Conservation (phyloP, 2,113 vertebrate species). For the Scatophagus argus region DNA sequence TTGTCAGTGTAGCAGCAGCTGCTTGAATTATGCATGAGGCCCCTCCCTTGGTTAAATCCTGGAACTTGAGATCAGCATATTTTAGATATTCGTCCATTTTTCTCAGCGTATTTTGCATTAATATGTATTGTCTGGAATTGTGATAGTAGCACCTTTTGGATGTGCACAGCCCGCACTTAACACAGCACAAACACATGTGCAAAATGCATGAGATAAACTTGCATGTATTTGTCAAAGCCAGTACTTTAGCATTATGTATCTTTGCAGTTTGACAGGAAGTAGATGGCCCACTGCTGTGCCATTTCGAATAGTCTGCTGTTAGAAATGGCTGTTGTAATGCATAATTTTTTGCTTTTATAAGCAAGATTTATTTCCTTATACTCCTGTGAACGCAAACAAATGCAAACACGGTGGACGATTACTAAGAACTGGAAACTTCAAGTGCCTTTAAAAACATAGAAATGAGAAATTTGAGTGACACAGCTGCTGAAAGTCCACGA, state of each 20-base stretch:
- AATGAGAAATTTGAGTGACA: not conserved
- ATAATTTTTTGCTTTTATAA: constrained; percentile 26
- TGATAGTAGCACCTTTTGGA: constrained; percentile 68
- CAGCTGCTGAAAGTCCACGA: not conserved
- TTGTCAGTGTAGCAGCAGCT: constrained; percentile 66
- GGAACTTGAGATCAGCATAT: constrained; percentile 80
- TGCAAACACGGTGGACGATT: constrained; percentile 11
- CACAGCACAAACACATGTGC: constrained; percentile 14
- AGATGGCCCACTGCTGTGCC: constrained; percentile 2
- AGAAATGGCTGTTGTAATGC: not conserved
- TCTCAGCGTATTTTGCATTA: constrained; percentile 67
- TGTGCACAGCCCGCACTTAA: not conserved
- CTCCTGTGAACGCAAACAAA: constrained; percentile 33
- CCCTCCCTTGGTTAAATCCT: constrained; percentile 67
- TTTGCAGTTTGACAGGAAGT: constrained; percentile 11
- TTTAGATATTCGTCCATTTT: constrained; percentile 75
- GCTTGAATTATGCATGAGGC: constrained; percentile 81
- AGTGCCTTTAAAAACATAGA: not conserved
- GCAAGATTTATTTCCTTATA: constrained; percentile 31
- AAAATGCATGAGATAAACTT: constrained; percentile 45
- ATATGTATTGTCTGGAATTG: constrained; percentile 68
- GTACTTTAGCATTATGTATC: constrained; percentile 35
- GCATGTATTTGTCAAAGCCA: constrained; percentile 48
- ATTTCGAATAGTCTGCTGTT: not conserved
- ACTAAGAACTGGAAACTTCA: not conserved